Base-by-base conservation (phyloP, 2,113 vertebrate genomes). In the Chitala chitala region DNA sequence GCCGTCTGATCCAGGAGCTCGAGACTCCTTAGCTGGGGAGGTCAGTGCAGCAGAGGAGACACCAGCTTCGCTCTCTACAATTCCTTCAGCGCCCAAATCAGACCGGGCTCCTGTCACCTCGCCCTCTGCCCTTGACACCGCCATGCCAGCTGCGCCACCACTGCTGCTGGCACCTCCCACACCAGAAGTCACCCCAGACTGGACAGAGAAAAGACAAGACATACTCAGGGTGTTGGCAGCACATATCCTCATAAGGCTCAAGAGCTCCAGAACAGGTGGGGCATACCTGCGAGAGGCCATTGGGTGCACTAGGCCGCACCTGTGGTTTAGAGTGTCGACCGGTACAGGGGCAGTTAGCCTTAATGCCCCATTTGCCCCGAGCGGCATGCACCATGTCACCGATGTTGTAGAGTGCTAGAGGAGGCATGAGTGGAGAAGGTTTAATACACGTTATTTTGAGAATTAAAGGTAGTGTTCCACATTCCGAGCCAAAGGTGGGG, bases 301-400 rank as follows among this genome's bases (percentile, higher is more conserved):
- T 99, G 75, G 95, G 94, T 80, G 95, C 94, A 82, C 91, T 91
- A 12, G 94, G 93, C 80, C 96, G 94, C 79, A 94, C 82, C 22
- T 94, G 89, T 0, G 95, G 93, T 88, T 95, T 98, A 74, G 81
- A 93, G 77, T 98, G 93, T 78, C 96, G 92, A 89, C 87, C 98
- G 83, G 95, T 94, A 84, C 97, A 99, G 0, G 97, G 97, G 78
- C 97, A 99, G 63, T 99, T 99, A 9, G 97, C 97, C 90, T 99
- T 99, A 83, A 99, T 99, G 73, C 97, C 97, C 97, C 97, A 99
- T 75, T 98, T 98, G 73, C 97, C 96, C 81, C 97, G 92, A 24
- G 96, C 95, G 80, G 95, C 91, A 74, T 99, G 97, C 77, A 99
- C 96, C 96, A 98, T 96, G 81, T 98, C 96, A 79, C 97, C 96